phyloP scores from a whole-genome alignment of 2,888 invertebrate genomes.

The Drosophila siamana region DNA sequence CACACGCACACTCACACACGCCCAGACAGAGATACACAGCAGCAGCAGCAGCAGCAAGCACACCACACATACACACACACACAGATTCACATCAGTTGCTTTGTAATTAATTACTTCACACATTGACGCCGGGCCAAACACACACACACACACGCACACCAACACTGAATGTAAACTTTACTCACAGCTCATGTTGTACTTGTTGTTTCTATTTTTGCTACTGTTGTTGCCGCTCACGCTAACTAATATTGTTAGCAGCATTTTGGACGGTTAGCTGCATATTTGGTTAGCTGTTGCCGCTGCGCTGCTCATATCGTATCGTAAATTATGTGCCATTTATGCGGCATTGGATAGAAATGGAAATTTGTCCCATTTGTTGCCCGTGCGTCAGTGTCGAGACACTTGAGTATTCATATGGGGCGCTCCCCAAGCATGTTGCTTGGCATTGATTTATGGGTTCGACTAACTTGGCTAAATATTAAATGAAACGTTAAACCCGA shows the following conservation, averaged over 20 bases:
- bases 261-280: conserved; percentile 77
- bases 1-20: conserved; percentile 38
- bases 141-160: conserved; percentile 29
- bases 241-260: conserved; percentile 79
- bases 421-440: conserved; percentile 55
- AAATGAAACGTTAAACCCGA: conserved; percentile 72
- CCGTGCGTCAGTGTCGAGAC: conserved; percentile 53
- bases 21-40: conserved; percentile 13
- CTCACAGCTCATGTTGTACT: conserved; percentile 47
- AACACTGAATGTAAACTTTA: conserved; percentile 65
- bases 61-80: conserved; percentile 21
- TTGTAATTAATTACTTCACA: conserved; percentile 83
- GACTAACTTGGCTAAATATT: conserved; percentile 73
- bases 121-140: conserved; percentile 71
- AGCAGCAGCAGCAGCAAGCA: background rate
- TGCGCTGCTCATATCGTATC: conserved; percentile 69
- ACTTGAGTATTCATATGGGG: conserved; percentile 77
- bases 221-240: conserved; percentile 50
- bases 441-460: conserved; percentile 75
- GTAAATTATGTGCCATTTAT: conserved; percentile 81
- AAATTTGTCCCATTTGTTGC: conserved; percentile 79
- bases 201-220: conserved; percentile 27
- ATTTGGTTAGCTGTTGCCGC: conserved; percentile 68
- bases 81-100: conserved; percentile 77
- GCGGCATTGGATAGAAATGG: conserved; percentile 79